Evolutionary conservation across 2,113 vertebrate genomes (phyloP), one percentile per base, ranked within the genome.

Genomic region (Melanotaenia duboulayi): DNA sequence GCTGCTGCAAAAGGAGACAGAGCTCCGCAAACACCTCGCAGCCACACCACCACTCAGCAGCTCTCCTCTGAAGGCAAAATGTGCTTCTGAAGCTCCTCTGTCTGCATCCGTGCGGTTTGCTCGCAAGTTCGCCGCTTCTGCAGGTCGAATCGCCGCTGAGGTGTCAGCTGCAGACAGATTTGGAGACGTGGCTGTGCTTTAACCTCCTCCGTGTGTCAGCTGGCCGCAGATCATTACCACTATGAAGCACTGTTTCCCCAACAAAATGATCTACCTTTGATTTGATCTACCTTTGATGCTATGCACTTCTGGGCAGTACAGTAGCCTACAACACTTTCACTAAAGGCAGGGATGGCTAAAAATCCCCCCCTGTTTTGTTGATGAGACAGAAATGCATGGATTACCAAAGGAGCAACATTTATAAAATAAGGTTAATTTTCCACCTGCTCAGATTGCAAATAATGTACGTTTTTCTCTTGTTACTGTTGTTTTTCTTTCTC

Each of bases 231-330:
- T 90, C 84, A 86, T 90, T 90, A 89, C 89, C 77, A 4, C 76
- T 65, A 82, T 78, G 80, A 71, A 82, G 80, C 51, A 28, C 70
- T 76, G 85, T 84, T 87, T 87, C 62, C 83, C 79, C 83, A 77
- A 85, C 83, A 87, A 81, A 87, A 82, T 65, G 51, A 67, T 81
- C 83, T 83, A 69, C 68, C 90, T 92, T 84, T 91, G 88, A 90
- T 90, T 66, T 70, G 22, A 14, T 71, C 62, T 70, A 85, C 64
- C 81, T 89, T 81, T 65, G 40, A 72, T 58, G n/a, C n/a, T n/a
- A n/a, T n/a, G 83, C 74, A 83, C 84, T 84, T 84, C 75, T 83
- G 85, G 86, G 76, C 74, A 68, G 85, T 35, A 35, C 32, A 28
- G 28, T n/a, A 9, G 44, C 44, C 44, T 78, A 79, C 57, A 74